These are phyloP conservation scores for Andricus curvator DNA, from an alignment of 2,888 invertebrate species.

Conservation along the genomic window DNA sequence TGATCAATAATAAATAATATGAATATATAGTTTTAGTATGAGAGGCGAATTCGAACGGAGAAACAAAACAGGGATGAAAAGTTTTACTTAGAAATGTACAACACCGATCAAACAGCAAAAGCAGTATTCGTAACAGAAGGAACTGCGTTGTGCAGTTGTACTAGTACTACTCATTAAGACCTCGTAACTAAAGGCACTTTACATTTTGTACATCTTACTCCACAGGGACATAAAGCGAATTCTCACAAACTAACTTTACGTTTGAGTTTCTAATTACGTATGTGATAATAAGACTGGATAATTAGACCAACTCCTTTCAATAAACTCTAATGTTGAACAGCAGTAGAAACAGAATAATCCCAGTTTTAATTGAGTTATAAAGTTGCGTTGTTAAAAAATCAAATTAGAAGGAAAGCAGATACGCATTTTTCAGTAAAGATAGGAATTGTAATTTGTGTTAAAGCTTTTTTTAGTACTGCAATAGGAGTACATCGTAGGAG, in stretches of 20 bases:
- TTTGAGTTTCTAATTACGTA: conserved; percentile 12
- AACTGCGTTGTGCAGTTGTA: not conserved
- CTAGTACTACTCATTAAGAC: too few relatives aligned
- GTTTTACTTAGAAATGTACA: too few relatives aligned
- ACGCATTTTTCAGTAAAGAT: not conserved
- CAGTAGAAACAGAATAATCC: not conserved
- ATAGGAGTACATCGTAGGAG: too few relatives aligned
- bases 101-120: too few relatives aligned
- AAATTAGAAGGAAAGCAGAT: not conserved
- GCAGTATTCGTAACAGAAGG: too few relatives aligned
- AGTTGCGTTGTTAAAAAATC: not conserved
- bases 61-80: too few relatives aligned
- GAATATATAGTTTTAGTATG: too few relatives aligned
- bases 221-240: not conserved
- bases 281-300: not conserved
- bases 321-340: not conserved
- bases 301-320: not conserved
- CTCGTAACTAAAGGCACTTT: not conserved
- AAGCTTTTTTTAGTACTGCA: not conserved
- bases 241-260: conserved; percentile 9
- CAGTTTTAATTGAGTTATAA: not conserved
- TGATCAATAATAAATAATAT: too few relatives aligned
- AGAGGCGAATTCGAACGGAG: too few relatives aligned
- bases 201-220: conserved; percentile 24
- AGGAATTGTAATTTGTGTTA: not conserved